These are phyloP conservation scores for Chelmon rostratus DNA, from an alignment of 2,797 vertebrate genomes.

Conservation along the genomic window DNA sequence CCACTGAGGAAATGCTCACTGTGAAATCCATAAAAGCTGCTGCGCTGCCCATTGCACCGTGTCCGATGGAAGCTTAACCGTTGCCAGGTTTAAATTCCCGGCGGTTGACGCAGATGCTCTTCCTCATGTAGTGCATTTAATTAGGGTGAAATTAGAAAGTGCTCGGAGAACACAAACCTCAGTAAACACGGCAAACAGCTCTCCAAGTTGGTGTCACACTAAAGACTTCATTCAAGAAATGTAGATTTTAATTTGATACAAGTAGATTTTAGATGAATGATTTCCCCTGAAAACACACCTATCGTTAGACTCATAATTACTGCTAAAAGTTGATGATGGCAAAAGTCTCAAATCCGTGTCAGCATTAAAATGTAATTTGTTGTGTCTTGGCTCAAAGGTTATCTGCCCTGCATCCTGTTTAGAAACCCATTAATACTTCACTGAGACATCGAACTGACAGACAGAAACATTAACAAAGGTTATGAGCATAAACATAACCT, in stretches of 20 bases:
- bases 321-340: constrained; percentile 17
- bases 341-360: constrained; percentile 14
- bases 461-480: constrained; percentile 18
- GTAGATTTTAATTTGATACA: background rate
- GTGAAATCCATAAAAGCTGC: constrained; percentile 61
- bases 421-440: constrained; percentile 17
- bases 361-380: constrained; percentile 25
- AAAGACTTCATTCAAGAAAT: background rate
- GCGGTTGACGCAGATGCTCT: constrained; percentile 67
- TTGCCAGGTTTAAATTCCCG: constrained; percentile 63
- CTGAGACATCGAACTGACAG: constrained; percentile 11
- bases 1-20: constrained; percentile 45
- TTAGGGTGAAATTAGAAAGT: constrained; percentile 64
- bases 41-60: constrained; percentile 50
- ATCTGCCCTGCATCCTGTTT: constrained; percentile 1
- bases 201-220: constrained; percentile 12
- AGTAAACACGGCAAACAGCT: constrained; percentile 43
- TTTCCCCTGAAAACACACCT: constrained; percentile 11
- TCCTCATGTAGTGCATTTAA: constrained; percentile 65
- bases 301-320: constrained; percentile 9
- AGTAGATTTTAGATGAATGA: background rate
- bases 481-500: constrained; percentile 28
- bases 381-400: background rate
- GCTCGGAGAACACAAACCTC: constrained; percentile 37
- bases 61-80: constrained; percentile 52